Base-by-base conservation (phyloP, 1,140 invertebrate genomes). In the Drosophila ercepeae region DNA sequence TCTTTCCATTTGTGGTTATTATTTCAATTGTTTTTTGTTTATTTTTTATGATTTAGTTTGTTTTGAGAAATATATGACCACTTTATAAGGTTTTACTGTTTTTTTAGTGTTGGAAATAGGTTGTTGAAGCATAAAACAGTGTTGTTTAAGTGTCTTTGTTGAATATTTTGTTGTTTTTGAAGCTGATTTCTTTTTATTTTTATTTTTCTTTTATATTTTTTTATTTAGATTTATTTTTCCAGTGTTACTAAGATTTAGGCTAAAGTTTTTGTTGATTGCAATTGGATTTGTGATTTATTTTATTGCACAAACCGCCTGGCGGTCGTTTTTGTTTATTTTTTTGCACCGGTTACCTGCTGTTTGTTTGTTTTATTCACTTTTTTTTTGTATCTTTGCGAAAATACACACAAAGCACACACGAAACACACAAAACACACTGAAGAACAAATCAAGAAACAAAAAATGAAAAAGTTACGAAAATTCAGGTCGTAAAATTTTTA, bases 201-300 rank as follows among this genome's bases (percentile, higher is more conserved):
- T 9, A 34, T n/a, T 21, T 23, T 13, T 45, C 4, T n/a, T 11
- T 21, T 4, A 5, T n/a, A 6, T 23, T 23, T 2, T 45, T 23
- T 16, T n/a, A 13, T 11, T 19, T 45, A 6, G 11, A 39, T 48
- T 57, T 13, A 57, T 14, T 14, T 4, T 8, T 23, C 7, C 6
- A 53, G 8, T 27, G 29, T 18, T n/a, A 19, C 1, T 49, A 42
- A 42, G 14, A 42, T 18, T 42, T 18, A 8, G 34, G 3, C 9
- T 5, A 19, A 9, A 9, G 8, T 32, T 32, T 39, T 27, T 42
- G 32, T 52, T 16, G 39, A 39, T 54, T 44, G 1, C 18, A 44
- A 23, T 32, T 45, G 13, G 41, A 11, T 23, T 34, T 44, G 51
- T 61, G 51, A 57, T 61, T 61, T 61, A 61, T 57, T 58, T 63